Percentiles rank a stretch among this genome's conserved stretches.
phyloP scores from a whole-genome alignment of 1,140 invertebrate genomes.

The Coptotermes formosanus region DNA sequence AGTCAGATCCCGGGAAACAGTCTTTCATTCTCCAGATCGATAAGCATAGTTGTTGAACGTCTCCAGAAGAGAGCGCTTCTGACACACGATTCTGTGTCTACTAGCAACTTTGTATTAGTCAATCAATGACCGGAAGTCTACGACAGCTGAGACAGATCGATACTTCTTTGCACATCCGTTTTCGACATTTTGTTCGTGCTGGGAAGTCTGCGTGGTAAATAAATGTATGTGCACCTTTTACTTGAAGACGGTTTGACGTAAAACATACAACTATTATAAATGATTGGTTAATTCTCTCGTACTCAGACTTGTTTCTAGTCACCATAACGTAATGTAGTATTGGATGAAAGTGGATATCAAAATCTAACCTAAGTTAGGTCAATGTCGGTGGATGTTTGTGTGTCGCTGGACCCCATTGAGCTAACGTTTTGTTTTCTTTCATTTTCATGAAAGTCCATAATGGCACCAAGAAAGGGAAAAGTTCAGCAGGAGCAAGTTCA shows the following conservation, averaged over 20 bases:
- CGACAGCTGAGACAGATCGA: neutral
- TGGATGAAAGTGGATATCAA: neutral
- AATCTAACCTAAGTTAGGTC: neutral
- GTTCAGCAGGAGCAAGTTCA: conserved; percentile 94
- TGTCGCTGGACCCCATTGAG: neutral
- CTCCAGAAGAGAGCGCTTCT: no score
- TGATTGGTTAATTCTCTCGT: neutral
- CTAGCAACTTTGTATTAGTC: no score
- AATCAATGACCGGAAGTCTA: neutral
- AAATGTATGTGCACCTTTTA: neutral
- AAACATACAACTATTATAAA: neutral
- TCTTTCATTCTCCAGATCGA: no score
- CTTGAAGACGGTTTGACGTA: neutral
- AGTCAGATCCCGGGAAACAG: no score
- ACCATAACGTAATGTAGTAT: neutral
- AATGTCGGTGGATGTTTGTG: neutral
- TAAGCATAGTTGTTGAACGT: no score
- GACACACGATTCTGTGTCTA: no score
- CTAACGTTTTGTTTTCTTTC: neutral
- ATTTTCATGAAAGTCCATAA: conserved; percentile 48
- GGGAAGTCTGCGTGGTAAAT: neutral
- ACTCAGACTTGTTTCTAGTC: neutral
- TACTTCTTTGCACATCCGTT: neutral
- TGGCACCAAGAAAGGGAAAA: conserved; percentile 98
- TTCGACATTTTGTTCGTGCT: neutral